Base-by-base conservation (phyloP, 2,113 vertebrate genomes). In the Plectropomus leopardus region DNA sequence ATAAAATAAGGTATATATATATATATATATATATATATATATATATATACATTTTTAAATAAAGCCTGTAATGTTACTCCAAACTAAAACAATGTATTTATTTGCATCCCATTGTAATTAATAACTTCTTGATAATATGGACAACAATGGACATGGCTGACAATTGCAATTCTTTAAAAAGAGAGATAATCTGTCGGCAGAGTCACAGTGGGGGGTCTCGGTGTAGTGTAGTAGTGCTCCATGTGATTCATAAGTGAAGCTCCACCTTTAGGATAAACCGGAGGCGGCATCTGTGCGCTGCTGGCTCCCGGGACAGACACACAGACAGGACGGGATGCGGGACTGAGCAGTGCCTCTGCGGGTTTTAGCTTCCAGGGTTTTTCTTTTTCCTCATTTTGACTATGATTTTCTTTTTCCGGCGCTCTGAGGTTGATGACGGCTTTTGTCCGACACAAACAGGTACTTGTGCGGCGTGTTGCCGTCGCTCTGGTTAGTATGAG, bases 181-280 rank as follows among this genome's bases (percentile, higher is more conserved):
- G 57, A 16, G 4, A 11, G 44, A 11, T 7, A 24, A 78, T 9
- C 42, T 45, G 26, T 21, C 24, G 13, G 3, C 57, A 55, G 30
- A 48, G 34, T 69, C 32, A 1, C 61, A 63, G 65, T 26, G 36
- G 67, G 58, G 67, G 74, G 40, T 67, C 36, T 76, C 14, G n/a
- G 28, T 64, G 32, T 28, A 21, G 42, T 23, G 78, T 72, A 59
- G 34, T 66, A 53, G 54, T 5, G 58, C 32, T 48, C 48, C 82
- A 64, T 90, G 91, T 92, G 83, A 87, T 60, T 73, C 48, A 21
- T 50, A 78, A 79, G 73, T 66, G 36, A 84, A 83, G 89, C 92
- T 88, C 90, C 91, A 88, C 92, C 91, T 92, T 82, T 71, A 64
- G 84, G 84, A 85, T 79, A 70, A 78, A 80, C 80, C 71, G 7